Evolutionary conservation across 1,140 invertebrate genomes (phyloP), one percentile per base, ranked within the genome.

Genomic region (Drosophila sechellia): DNA sequence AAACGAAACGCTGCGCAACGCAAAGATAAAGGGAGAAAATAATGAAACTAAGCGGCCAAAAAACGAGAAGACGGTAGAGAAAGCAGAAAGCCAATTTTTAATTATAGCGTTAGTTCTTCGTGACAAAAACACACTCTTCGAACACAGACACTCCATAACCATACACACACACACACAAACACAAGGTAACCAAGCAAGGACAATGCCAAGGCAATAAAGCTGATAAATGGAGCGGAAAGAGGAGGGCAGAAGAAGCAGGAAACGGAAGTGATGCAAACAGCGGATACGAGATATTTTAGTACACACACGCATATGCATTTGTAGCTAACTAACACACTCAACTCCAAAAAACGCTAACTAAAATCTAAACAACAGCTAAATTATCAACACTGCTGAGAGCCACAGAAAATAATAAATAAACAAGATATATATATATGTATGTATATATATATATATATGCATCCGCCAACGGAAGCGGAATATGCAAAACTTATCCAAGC

Each of bases 41-140:
- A 80, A 80, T 63, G 81, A 77, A 90, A 83, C 87, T 77, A 90
- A 70, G 87, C 75, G 87, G 87, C 87, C 87, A 90, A 90, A 83
- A 73, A 20, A 52, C 58, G 55, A 72, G 6, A 59, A 40, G 42
- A 40, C 22, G 72, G 56, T 25, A 46, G 56, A 45, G 58, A 54
- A 34, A 58, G 42, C 35, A 65, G 60, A 71, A 71, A 78, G 79
- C 78, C 79, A 81, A 81, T 81, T 81, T 81, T 81, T 81, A 63
- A 77, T 64, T 55, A 81, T 61, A 70, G 65, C 65, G 46, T 80
- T 66, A 65, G 65, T 48, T 77, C 61, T 75, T 71, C 57, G 61
- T 60, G 74, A 73, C 81, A 83, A 73, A 79, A 56, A 69, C 31
- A 39, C 13, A 35, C 35, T 35, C 6, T 3, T 1, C 12, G 8